Evolutionary conservation across 1,140 invertebrate genomes (phyloP).

Genomic region (Apocrypta bakeri): DNA sequence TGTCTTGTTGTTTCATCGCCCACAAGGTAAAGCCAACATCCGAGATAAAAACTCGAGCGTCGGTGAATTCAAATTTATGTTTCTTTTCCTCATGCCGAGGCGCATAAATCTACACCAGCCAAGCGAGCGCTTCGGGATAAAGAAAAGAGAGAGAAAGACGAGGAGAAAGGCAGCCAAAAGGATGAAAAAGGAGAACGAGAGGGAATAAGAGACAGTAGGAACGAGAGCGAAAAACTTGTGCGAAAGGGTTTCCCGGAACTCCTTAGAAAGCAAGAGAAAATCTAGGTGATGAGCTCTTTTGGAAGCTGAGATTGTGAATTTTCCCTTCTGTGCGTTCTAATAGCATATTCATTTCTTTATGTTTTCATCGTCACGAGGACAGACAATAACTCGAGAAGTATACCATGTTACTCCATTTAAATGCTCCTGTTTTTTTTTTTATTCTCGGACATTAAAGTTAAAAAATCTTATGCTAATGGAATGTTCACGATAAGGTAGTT

Average conservation of each 20-base stretch:
- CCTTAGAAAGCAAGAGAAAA: not conserved
- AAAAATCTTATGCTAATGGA: too few species aligned
- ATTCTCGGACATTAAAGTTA: not conserved
- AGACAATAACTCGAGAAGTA: not conserved
- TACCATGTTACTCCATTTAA: not conserved
- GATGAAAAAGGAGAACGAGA: not conserved
- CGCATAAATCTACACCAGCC: not conserved
- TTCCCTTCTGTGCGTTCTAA: not conserved
- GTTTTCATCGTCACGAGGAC: not conserved
- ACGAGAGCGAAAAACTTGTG: not conserved
- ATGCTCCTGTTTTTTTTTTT: not conserved
- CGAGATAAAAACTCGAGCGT: not conserved
- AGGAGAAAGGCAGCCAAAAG: not conserved
- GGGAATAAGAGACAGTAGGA: not conserved
- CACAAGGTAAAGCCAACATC: not conserved
- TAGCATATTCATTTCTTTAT: not conserved
- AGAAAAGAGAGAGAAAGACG: not conserved
- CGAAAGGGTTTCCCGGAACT: not conserved
- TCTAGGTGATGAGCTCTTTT: not conserved
- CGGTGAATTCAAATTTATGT: conserved; percentile 1
- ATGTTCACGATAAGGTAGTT: too few species aligned
- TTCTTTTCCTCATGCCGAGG: not conserved
- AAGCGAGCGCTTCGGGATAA: not conserved
- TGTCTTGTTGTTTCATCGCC: not conserved
- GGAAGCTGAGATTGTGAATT: not conserved